Percentiles rank a stretch among this genome's conserved stretches.
These are phyloP conservation scores for Vireo griseus DNA, from an alignment of 2,797 vertebrate species.

Conservation along the genomic window DNA sequence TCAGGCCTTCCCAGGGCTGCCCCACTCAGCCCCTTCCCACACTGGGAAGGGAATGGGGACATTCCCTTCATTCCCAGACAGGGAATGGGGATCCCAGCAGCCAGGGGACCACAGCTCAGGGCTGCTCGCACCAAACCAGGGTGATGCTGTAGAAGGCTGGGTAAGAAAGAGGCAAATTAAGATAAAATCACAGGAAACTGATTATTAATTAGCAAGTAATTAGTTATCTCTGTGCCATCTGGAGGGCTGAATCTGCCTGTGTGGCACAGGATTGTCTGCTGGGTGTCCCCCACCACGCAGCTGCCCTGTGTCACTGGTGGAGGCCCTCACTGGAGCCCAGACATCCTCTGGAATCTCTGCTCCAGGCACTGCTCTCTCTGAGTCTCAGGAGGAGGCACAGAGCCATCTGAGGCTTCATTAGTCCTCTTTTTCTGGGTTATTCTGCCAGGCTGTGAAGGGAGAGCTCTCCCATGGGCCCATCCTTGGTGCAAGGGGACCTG, in stretches of 20 bases:
- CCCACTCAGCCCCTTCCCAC: neutral
- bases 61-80: neutral
- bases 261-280: neutral
- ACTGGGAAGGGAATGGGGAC: accelerated
- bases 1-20: neutral
- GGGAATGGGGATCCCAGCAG: neutral
- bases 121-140: accelerated
- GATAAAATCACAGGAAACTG: conserved; percentile 53
- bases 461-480: accelerated
- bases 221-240: conserved; percentile 41
- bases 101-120: accelerated
- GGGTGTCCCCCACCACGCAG: neutral
- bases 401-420: neutral
- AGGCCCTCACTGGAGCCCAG: accelerated
- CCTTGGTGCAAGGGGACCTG: neutral
- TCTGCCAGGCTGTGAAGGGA: neutral
- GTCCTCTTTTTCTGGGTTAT: neutral
- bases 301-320: neutral
- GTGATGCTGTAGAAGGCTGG: neutral
- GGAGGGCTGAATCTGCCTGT: neutral
- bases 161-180: conserved; percentile 39
- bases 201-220: conserved; percentile 55
- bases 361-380: neutral
- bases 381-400: neutral
- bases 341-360: neutral